Conservation (phyloP, 2,113 vertebrate species). For the Riparia riparia region DNA sequence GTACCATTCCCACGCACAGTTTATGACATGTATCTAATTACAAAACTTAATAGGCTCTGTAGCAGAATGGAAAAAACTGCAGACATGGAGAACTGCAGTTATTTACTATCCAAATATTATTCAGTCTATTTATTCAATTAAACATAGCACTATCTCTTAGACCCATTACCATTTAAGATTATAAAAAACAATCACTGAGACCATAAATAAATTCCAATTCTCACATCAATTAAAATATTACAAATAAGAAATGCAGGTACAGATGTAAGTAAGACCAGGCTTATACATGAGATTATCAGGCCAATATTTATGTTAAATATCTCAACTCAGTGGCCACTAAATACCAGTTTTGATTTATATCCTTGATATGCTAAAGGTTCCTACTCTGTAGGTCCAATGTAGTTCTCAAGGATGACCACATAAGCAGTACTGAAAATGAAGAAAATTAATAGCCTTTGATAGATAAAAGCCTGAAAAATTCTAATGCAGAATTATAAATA, state of each 20-base stretch:
- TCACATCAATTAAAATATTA: background rate
- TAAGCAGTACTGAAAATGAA: background rate
- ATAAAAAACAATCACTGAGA: background rate
- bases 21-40: background rate
- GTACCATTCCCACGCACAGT: background rate
- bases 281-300: background rate
- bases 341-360: background rate
- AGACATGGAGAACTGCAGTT: background rate
- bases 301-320: background rate
- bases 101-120: background rate
- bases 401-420: background rate
- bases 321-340: background rate
- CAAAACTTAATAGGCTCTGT: background rate
- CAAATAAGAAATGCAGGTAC: background rate
- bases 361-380: background rate
- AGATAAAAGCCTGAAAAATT: background rate
- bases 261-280: background rate
- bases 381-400: background rate
- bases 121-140: background rate
- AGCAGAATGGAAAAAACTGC: background rate
- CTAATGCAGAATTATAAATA: background rate
- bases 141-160: background rate
- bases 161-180: background rate
- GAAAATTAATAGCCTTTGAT: background rate
- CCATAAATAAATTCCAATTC: background rate